Evolutionary conservation across 64 coral and sea anemone genomes (phyloP).

Genomic region (Dendrophyllia cribrosa): DNA sequence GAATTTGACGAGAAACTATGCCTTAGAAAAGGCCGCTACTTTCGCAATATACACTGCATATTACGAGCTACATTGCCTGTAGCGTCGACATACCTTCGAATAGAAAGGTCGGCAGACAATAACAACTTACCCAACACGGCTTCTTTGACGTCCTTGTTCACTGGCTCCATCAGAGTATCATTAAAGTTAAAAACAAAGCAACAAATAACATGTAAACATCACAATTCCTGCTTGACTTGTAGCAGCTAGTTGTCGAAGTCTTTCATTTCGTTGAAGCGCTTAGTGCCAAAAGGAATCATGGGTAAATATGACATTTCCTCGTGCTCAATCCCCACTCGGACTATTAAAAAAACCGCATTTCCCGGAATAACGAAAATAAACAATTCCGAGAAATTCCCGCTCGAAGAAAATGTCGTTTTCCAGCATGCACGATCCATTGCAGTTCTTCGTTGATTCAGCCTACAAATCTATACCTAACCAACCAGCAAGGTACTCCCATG

Average conservation of each 20-base stretch:
- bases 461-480: neutral
- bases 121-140: neutral
- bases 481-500: slow-evolving; percentile 5
- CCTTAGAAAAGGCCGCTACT: too few relatives aligned
- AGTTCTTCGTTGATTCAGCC: slow-evolving; percentile 16
- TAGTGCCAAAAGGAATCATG: neutral
- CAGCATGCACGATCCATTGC: neutral
- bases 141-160: slow-evolving; percentile 15
- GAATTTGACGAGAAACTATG: too few relatives aligned
- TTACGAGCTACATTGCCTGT: too few relatives aligned
- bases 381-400: neutral
- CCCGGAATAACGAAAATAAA: neutral
- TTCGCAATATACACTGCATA: too few relatives aligned
- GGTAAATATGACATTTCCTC: neutral
- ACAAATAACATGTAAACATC: neutral
- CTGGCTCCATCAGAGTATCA: neutral
- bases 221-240: neutral
- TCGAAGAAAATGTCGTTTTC: neutral
- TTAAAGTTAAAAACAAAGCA: neutral
- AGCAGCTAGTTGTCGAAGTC: too few relatives aligned
- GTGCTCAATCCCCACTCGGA: neutral
- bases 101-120: neutral
- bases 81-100: too few relatives aligned
- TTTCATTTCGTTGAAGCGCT: neutral
- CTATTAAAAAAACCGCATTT: neutral